A percentile compares a stretch with the other conserved stretches of the same genome.
phyloP scores from a whole-genome alignment of 2,113 vertebrate genomes.

The Indicator maculatus region DNA sequence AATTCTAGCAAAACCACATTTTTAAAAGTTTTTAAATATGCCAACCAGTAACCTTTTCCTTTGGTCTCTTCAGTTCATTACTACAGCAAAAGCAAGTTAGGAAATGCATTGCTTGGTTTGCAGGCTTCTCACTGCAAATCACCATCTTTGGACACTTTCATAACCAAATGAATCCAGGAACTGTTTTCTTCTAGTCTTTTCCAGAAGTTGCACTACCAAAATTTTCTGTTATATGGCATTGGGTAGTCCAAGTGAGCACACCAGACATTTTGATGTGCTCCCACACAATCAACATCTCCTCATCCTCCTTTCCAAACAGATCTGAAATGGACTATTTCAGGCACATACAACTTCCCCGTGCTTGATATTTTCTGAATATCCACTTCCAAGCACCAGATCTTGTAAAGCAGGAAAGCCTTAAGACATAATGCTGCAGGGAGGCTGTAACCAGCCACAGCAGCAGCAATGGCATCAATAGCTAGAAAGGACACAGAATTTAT shows the following conservation, averaged over 20 bases:
- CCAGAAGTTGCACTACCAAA: not conserved
- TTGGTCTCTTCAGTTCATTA: not conserved
- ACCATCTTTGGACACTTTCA: not conserved
- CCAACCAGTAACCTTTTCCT: not conserved
- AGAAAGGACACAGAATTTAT: not conserved
- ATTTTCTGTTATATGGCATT: not conserved
- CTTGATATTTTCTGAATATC: not conserved
- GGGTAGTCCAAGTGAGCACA: not conserved
- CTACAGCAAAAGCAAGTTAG: not conserved
- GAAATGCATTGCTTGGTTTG: fast-evolving
- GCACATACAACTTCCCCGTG: not conserved
- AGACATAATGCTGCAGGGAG: not conserved
- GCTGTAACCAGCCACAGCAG: not conserved
- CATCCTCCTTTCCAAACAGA: not conserved
- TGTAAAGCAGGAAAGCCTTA: not conserved
- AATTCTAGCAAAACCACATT: not conserved
- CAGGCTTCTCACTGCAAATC: not conserved
- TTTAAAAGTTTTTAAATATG: not conserved
- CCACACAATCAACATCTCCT: not conserved
- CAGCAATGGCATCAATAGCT: not conserved
- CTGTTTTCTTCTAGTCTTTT: not conserved
- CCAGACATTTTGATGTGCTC: not conserved
- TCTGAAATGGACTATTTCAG: not conserved
- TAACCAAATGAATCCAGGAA: not conserved
- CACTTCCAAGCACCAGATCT: not conserved